Evolutionary conservation across 2,113 vertebrate genomes (phyloP).

Genomic region (Trematocara zebra): DNA sequence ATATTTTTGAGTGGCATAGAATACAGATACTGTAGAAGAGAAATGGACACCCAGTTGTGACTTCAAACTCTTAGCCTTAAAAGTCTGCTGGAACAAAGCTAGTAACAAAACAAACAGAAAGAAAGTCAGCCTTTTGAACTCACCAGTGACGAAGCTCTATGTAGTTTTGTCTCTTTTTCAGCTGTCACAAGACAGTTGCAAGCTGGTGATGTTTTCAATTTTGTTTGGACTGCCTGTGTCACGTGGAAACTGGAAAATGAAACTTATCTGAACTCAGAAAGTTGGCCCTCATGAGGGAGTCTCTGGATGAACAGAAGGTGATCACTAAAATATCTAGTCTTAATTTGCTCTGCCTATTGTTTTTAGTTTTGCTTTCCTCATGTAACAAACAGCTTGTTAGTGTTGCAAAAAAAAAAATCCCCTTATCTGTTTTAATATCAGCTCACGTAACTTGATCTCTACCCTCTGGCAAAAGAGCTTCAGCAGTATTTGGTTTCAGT

Average conservation of each 20-base stretch:
- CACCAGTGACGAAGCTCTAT: not conserved
- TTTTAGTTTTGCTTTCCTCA: not conserved
- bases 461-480: not conserved
- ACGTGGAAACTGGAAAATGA: slow-evolving; percentile 36
- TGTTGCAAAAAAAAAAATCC: not conserved
- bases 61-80: not conserved
- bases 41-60: not conserved
- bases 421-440: not conserved
- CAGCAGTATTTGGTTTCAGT: not conserved
- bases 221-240: not conserved
- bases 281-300: slow-evolving; percentile 6
- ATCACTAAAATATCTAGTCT: not conserved
- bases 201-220: not conserved
- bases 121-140: not conserved
- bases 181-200: not conserved
- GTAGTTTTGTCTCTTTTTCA: not conserved
- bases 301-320: not conserved
- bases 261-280: not conserved
- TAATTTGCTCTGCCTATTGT: not conserved
- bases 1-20: not conserved
- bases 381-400: not conserved
- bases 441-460: not conserved
- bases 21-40: not conserved
- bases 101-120: not conserved
- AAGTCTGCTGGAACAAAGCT: not conserved